Base-by-base conservation (phyloP, 2,113 vertebrate genomes). In the Mustela nigripes region DNA sequence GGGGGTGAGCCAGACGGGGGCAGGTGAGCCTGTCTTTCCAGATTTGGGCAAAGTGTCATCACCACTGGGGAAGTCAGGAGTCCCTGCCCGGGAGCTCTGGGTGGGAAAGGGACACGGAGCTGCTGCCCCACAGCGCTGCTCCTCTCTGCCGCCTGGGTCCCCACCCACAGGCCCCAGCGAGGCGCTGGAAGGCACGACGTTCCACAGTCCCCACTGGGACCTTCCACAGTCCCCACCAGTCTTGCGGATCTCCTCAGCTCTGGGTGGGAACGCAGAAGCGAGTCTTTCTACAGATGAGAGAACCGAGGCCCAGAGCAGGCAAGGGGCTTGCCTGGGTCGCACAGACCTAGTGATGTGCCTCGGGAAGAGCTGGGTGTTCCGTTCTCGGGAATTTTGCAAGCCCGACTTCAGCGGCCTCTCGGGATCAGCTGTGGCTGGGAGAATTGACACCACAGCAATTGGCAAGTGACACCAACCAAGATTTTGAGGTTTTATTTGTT, bases 21-120 rank as follows among this genome's bases (percentile, higher is more conserved):
- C 36, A 21, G 48, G 31, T 24, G 24, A 89, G 81, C 87, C 53
- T 42, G 65, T 39, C 85, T 65, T 84, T 89, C 90, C 94, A 67
- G 79, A 53, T 39, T 6, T 71, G 92, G 48, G 86, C 73, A 45
- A 67, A 67, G 36, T 33, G 67, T 69, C 28, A 39, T 36, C 33
- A 21, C 14, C 31, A 16, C 63, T 16, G 63, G 63, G 63, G 31
- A 67, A 67, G 31, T 67, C 63, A 67, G 63, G 31, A 18, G 33
- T 67, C 63, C 63, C 69, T 56, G 9, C 42, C 45, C 45, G 19
- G 48, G 48, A n/a, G 2, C 14, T 73, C 5, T 0, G 21, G 26
- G 7, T 3, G 4, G 21, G 12, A n/a, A 62, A 7, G 16, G 5
- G 16, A 21, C 4, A 53, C 22, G 33, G 24, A 19, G 36, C n/a